A percentile compares a stretch with the other conserved stretches of the same genome.
These are phyloP conservation scores for Orchesellides sinensis DNA, from an alignment of 2,888 invertebrate genomes.

Conservation along the genomic window DNA sequence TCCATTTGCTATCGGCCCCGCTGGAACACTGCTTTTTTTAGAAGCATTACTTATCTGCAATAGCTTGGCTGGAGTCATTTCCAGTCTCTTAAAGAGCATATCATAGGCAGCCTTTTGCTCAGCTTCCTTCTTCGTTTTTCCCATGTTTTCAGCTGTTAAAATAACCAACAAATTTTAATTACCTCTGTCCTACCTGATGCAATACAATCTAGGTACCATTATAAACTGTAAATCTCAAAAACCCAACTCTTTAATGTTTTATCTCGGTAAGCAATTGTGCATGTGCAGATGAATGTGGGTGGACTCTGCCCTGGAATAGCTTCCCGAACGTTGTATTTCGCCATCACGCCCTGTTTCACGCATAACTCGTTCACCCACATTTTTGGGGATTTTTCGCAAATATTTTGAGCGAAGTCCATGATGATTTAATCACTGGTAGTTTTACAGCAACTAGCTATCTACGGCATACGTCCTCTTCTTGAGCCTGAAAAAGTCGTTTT, in stretches of 20 bases:
- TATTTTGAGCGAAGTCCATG: neutral
- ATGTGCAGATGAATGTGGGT: conserved; percentile 32
- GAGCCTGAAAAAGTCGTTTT: too few species aligned
- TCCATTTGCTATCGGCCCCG: neutral
- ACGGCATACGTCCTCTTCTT: too few species aligned
- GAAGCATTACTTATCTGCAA: conserved; percentile 20
- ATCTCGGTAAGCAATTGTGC: conserved; percentile 17
- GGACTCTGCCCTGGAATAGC: conserved; percentile 16
- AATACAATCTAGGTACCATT: too few species aligned
- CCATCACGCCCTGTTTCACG: conserved; percentile 47
- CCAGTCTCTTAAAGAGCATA: conserved; percentile 37
- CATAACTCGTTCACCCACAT: conserved; percentile 68
- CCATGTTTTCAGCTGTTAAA: conserved; percentile 18
- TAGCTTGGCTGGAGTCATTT: conserved; percentile 47
- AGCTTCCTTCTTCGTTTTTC: conserved; percentile 61
- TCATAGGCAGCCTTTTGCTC: conserved; percentile 60
- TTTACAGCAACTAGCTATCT: too few species aligned
- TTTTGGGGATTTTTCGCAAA: conserved; percentile 41
- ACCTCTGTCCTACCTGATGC: too few species aligned
- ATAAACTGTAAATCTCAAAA: neutral
- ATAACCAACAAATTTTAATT: neutral
- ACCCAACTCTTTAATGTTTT: neutral
- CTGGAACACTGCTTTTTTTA: neutral
- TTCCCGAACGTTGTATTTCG: conserved; percentile 26
- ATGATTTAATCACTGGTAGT: too few species aligned